Evolutionary conservation across 2,888 invertebrate genomes (phyloP).

Genomic region (Seira musarum): DNA sequence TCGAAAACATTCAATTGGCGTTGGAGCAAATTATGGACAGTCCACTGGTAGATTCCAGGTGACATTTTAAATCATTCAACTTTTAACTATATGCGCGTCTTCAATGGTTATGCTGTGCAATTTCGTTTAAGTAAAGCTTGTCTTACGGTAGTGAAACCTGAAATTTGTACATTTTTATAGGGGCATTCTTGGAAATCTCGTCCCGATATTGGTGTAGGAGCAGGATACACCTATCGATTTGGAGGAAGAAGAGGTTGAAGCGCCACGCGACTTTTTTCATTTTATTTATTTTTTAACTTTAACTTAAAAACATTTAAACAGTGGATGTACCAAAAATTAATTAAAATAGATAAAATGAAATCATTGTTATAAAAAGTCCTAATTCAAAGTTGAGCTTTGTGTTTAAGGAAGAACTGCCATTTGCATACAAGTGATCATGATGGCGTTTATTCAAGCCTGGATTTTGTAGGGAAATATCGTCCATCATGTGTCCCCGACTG

Average conservation of each 20-base stretch:
- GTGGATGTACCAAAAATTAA: no score
- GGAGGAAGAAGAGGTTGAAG: neutral
- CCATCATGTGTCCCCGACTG: conserved; percentile 59
- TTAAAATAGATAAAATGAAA: no score
- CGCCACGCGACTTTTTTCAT: no score
- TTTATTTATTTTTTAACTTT: no score
- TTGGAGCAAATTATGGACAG: conserved; percentile 53
- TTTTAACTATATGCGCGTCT: no score
- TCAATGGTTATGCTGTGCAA: no score
- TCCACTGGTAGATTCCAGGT: conserved; percentile 53
- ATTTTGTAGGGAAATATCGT: conserved; percentile 38
- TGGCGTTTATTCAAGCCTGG: conserved; percentile 26
- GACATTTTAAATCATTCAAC: no score
- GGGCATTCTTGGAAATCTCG: conserved; percentile 41
- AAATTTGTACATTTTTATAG: conserved; percentile 30
- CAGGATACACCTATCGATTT: conserved; percentile 47
- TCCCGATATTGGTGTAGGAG: conserved; percentile 55
- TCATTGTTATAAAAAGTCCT: neutral
- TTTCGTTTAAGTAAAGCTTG: no score
- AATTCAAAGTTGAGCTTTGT: no score
- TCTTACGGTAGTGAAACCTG: no score
- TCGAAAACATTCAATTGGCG: conserved; percentile 57
- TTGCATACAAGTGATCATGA: conserved; percentile 27
- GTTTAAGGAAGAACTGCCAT: no score
- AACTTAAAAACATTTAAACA: no score